Conservation (phyloP, 2,888 invertebrate species). For the Laspeyria flexula region DNA sequence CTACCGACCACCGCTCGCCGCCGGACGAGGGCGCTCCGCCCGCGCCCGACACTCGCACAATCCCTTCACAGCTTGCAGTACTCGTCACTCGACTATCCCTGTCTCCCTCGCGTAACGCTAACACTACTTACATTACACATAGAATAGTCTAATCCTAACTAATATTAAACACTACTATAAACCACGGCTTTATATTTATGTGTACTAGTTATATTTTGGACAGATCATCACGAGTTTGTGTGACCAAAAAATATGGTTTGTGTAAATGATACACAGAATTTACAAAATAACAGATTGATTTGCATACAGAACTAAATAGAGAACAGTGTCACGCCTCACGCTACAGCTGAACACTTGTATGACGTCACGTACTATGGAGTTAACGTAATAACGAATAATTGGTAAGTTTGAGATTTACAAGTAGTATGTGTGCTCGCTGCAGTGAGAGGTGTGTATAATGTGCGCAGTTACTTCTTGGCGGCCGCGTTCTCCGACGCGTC, state of each 20-base stretch:
- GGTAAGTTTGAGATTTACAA: not conserved
- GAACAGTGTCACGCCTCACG: constrained; percentile 3
- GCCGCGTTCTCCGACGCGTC: constrained; percentile 68
- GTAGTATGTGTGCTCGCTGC: not conserved
- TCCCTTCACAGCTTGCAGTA: constrained; percentile 40
- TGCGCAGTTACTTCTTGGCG: constrained; percentile 63
- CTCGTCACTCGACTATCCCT: constrained; percentile 46
- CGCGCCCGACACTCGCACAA: constrained; percentile 9
- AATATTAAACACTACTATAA: constrained; percentile 49
- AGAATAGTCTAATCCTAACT: constrained; percentile 54
- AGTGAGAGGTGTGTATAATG: not conserved
- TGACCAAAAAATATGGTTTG: constrained; percentile 59
- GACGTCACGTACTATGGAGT: constrained; percentile 5
- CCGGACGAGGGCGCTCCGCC: not conserved
- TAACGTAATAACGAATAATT: constrained; percentile 1
- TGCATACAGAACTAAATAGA: constrained; percentile 25
- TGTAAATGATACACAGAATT: constrained; percentile 52
- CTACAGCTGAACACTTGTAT: not conserved
- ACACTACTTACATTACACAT: constrained; percentile 47
- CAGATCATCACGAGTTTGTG: constrained; percentile 71
- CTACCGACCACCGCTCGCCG: constrained; percentile 6
- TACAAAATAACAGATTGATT: constrained; percentile 51
- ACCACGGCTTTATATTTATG: constrained; percentile 42
- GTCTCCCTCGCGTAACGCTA: constrained; percentile 47
- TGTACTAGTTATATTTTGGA: constrained; percentile 64